A percentile compares a stretch with the other conserved stretches of the same genome.
phyloP scores from a whole-genome alignment of 2,888 invertebrate species.

The Tuberolachnus salignus region DNA sequence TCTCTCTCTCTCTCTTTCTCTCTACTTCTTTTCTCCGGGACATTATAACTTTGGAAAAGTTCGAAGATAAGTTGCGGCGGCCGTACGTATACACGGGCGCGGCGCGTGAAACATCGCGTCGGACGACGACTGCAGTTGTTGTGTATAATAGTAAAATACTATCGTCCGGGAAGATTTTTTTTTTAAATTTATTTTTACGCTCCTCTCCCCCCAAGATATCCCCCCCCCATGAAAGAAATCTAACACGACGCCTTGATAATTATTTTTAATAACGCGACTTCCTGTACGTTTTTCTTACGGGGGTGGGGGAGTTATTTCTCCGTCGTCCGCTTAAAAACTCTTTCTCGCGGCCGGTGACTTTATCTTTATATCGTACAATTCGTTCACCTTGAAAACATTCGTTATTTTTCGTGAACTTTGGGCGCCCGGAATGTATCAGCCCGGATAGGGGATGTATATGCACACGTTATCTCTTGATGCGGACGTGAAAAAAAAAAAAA shows the following conservation, averaged over 20 bases:
- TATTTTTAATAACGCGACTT: conserved; percentile 16
- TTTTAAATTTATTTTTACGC: not conserved
- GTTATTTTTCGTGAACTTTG: too few species aligned
- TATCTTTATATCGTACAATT: not conserved
- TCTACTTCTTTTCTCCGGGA: not conserved
- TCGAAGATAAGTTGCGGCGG: conserved; percentile 47
- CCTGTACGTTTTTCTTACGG: not conserved
- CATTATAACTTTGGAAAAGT: conserved; percentile 53
- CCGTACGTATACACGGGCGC: not conserved
- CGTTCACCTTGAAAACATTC: too few species aligned
- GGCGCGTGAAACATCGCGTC: not conserved
- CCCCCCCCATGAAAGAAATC: not conserved
- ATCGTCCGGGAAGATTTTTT: not conserved
- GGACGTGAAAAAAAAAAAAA: too few species aligned
- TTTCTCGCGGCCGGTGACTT: not conserved
- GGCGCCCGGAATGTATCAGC: too few species aligned
- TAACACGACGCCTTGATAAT: conserved; percentile 21
- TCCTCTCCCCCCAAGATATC: too few species aligned
- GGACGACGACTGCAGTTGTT: not conserved
- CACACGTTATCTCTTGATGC: not conserved
- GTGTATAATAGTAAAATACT: not conserved
- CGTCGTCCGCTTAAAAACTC: not conserved
- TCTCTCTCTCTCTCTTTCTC: too few species aligned
- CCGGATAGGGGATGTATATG: too few species aligned
- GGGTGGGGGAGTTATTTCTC: not conserved